Percentiles rank a stretch among this genome's conserved stretches.
Conservation (phyloP, 2,113 vertebrate genomes). For the Lepus europaeus region DNA sequence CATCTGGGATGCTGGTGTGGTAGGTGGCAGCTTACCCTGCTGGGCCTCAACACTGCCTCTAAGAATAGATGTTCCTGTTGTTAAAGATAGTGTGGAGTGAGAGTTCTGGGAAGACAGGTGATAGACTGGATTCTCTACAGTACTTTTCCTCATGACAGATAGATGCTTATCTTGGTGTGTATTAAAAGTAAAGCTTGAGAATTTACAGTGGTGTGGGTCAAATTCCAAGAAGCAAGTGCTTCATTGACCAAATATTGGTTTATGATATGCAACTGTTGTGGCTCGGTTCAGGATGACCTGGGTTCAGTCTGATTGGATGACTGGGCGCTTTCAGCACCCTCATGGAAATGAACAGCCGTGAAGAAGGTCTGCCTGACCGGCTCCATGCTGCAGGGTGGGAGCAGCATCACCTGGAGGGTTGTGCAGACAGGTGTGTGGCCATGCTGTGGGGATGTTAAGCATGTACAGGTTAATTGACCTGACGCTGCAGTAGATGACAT, state of each 20-base stretch:
- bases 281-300: not conserved
- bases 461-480: not conserved
- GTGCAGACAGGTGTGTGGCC: not conserved
- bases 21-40: no score
- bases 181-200: not conserved
- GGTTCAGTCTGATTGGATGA: not conserved
- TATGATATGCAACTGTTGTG: constrained; percentile 3
- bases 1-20: no score
- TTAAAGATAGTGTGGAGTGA: not conserved
- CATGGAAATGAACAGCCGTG: not conserved
- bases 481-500: not conserved
- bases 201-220: not conserved
- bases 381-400: not conserved
- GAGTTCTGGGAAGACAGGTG: not conserved
- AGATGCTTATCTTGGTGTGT: not conserved
- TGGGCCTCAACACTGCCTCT: no score
- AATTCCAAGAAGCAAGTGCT: constrained; percentile 25
- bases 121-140: not conserved
- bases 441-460: not conserved
- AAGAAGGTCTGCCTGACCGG: not conserved
- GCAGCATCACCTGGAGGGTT: not conserved
- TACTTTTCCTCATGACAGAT: not conserved
- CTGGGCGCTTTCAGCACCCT: not conserved
- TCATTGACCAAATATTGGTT: constrained; percentile 42
- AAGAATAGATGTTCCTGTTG: not conserved